A percentile compares a stretch with the other conserved stretches of the same genome.
phyloP scores from a whole-genome alignment of 2,888 invertebrate species.

The Cerastoderma edule region DNA sequence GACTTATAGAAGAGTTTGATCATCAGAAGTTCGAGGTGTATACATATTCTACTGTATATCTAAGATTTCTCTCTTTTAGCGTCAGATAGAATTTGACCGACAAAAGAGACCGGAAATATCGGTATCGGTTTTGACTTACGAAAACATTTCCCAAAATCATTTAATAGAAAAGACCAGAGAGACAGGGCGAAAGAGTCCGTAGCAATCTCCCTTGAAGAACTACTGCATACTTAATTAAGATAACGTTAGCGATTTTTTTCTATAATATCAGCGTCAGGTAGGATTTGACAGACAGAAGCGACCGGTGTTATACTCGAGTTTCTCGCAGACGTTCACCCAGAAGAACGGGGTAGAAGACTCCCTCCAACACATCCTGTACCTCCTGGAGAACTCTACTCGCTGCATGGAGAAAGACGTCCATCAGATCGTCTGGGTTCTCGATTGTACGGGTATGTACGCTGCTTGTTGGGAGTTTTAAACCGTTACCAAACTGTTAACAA shows the following conservation, averaged over 20 bases:
- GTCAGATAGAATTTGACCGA: neutral
- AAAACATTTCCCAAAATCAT: neutral
- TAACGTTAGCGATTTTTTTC: neutral
- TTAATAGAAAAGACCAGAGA: neutral
- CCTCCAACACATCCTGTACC: constrained; percentile 77
- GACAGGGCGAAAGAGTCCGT: neutral
- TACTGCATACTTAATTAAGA: neutral
- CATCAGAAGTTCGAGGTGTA: too few species aligned
- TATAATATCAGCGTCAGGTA: constrained; percentile 76
- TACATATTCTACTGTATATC: too few species aligned
- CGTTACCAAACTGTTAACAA: neutral
- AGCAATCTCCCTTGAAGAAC: neutral
- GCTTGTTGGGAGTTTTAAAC: neutral
- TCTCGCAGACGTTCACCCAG: constrained; percentile 76
- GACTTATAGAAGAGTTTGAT: too few species aligned
- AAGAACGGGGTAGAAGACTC: constrained; percentile 78
- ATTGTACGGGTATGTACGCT: constrained; percentile 75
- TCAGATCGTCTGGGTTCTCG: constrained; percentile 81
- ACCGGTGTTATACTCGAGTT: constrained; percentile 82
- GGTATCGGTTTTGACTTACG: neutral
- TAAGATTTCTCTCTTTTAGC: too few species aligned
- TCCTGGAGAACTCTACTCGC: constrained; percentile 80
- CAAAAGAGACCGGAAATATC: neutral
- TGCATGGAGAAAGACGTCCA: constrained; percentile 76
- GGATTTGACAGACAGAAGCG: constrained; percentile 80